Conservation (phyloP, 1,140 invertebrate species). For the Eubasilissa regina region DNA sequence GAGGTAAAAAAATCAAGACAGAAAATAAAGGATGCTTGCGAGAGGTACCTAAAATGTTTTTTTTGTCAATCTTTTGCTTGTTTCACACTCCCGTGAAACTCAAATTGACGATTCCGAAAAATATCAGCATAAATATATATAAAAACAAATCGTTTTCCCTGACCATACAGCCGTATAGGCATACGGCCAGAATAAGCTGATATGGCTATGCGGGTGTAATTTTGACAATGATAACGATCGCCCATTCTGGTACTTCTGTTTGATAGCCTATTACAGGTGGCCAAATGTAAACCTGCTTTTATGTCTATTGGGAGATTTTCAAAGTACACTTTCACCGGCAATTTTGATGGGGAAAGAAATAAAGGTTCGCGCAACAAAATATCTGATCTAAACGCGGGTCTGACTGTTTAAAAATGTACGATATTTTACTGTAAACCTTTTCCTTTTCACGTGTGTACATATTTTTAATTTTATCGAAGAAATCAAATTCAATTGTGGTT, state of each 20-base stretch:
- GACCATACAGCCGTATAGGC: neutral
- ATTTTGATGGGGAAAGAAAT: neutral
- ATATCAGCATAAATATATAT: too few relatives aligned
- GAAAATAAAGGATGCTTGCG: too few relatives aligned
- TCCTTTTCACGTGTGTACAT: neutral
- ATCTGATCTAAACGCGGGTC: neutral
- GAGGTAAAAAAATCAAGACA: too few relatives aligned
- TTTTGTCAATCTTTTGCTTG: too few relatives aligned
- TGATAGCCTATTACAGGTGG: conserved; percentile 37
- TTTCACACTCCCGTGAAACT: too few relatives aligned
- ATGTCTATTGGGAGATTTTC: conserved; percentile 35
- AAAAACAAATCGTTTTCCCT: neutral
- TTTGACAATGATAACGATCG: conserved; percentile 39
- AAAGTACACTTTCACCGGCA: conserved; percentile 6
- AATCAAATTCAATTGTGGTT: neutral
- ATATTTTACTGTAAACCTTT: neutral
- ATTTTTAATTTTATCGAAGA: too few relatives aligned
- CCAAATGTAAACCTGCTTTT: conserved; percentile 22
- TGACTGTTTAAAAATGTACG: neutral
- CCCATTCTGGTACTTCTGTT: conserved; percentile 38
- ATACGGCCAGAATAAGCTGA: conserved; percentile 1
- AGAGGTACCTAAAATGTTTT: too few relatives aligned
- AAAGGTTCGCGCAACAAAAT: neutral
- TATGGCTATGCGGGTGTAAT: conserved; percentile 34
- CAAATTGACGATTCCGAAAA: too few relatives aligned